Evolutionary conservation across 2,888 invertebrate species (phyloP).

Genomic region (Autographa gamma): DNA sequence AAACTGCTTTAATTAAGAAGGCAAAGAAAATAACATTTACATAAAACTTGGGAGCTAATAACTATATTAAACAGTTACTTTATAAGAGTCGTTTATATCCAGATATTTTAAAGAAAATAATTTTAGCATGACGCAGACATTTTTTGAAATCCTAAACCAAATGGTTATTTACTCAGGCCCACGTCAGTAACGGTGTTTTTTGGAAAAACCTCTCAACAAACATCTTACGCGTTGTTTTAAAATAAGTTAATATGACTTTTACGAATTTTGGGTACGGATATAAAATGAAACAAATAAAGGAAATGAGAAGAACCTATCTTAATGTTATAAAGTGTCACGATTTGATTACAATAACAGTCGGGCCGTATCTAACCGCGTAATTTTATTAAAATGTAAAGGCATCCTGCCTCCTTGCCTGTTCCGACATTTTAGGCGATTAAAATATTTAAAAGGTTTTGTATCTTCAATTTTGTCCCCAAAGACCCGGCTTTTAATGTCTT

Average conservation of each 20-base stretch:
- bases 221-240: not conserved
- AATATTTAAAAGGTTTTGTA: not conserved
- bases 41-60: conserved; percentile 18
- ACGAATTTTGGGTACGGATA: not conserved
- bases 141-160: not conserved
- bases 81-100: not conserved
- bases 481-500: not conserved
- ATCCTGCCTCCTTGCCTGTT: not conserved
- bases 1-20: conserved; percentile 14
- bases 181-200: not conserved
- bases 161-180: not conserved
- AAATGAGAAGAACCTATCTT: not conserved
- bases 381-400: not conserved
- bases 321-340: not conserved
- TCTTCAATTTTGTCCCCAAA: not conserved
- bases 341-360: conserved; percentile 2
- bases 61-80: conserved; percentile 6
- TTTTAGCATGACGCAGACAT: not conserved
- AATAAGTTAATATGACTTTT: not conserved
- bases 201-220: not conserved
- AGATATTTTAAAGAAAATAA: not conserved
- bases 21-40: not conserved
- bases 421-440: not conserved
- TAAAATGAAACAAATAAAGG: not conserved
- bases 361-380: not conserved